Percentiles rank a stretch among this genome's conserved stretches.
phyloP scores from a whole-genome alignment of 2,797 vertebrate species.

The Pteronotus mesoamericanus region DNA sequence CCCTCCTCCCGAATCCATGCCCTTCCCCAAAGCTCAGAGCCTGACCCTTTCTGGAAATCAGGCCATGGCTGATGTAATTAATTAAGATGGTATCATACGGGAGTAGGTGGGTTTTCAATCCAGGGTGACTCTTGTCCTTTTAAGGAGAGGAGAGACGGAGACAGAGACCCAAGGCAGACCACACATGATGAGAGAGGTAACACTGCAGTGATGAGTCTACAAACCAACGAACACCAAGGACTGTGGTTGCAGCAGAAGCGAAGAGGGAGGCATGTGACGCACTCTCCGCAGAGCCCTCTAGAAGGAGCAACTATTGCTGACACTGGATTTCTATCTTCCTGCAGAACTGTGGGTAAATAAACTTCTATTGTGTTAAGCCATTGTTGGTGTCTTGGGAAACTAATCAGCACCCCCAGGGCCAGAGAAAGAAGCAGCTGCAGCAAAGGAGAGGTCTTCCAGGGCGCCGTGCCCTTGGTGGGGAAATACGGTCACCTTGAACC shows the following conservation, averaged over 20 bases:
- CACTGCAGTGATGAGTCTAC: not conserved
- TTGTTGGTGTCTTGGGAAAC: not conserved
- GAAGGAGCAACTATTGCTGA: not conserved
- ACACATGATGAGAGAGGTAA: not conserved
- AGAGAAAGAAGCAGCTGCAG: not conserved
- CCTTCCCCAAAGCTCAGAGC: not conserved
- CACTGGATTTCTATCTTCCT: not conserved
- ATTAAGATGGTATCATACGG: not conserved
- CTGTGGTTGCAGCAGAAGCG: not conserved
- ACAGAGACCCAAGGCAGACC: not conserved
- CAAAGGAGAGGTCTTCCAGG: not conserved
- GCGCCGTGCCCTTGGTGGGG: not conserved
- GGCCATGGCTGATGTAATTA: no score
- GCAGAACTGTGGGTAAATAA: not conserved
- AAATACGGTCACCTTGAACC: not conserved
- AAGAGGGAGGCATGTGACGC: accelerated
- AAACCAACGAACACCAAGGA: not conserved
- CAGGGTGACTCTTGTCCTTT: not conserved
- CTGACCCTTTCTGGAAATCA: not conserved
- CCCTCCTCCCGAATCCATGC: not conserved
- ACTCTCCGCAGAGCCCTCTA: not conserved
- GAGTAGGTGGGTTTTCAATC: not conserved
- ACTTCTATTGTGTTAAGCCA: not conserved
- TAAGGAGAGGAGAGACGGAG: not conserved
- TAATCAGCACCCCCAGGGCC: accelerated